Percentiles rank a stretch among this genome's conserved stretches.
phyloP scores from a whole-genome alignment of 2,888 invertebrate genomes.

The Cataglyphis livida region DNA sequence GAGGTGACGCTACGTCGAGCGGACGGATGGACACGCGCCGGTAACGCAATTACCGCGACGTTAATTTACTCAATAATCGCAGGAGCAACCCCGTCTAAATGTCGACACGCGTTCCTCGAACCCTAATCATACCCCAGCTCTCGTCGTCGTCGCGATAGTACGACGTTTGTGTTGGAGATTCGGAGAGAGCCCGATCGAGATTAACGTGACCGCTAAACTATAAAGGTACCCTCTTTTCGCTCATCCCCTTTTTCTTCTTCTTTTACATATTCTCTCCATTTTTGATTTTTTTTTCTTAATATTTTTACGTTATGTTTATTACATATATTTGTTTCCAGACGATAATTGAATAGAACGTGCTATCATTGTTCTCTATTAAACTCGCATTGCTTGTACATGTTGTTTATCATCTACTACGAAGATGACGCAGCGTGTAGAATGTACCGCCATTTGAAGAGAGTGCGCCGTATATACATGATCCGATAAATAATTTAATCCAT shows the following conservation, averaged over 20 bases:
- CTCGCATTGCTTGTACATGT: neutral
- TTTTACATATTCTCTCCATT: neutral
- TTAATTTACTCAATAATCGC: constrained; percentile 85
- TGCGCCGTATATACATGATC: constrained; percentile 61
- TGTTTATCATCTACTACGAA: neutral
- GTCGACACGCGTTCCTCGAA: constrained; percentile 79
- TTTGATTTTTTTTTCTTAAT: neutral
- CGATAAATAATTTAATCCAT: constrained; percentile 79
- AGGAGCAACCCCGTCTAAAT: constrained; percentile 81
- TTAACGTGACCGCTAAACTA: constrained; percentile 27
- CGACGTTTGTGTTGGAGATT: neutral
- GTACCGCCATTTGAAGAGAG: constrained; percentile 60
- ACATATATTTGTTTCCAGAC: neutral
- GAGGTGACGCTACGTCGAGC: constrained; percentile 46
- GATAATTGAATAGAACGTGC: neutral
- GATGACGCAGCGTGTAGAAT: neutral
- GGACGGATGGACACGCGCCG: constrained; percentile 81
- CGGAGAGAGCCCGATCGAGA: neutral
- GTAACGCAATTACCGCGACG: constrained; percentile 84
- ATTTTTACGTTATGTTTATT: neutral
- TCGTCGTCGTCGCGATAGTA: constrained; percentile 30
- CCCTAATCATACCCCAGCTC: constrained; percentile 38
- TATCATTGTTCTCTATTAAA: neutral
- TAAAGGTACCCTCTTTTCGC: neutral
- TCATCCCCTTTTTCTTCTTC: neutral